Evolutionary conservation across 2,888 invertebrate genomes (phyloP).

Genomic region (Willowsia nigromaculata): DNA sequence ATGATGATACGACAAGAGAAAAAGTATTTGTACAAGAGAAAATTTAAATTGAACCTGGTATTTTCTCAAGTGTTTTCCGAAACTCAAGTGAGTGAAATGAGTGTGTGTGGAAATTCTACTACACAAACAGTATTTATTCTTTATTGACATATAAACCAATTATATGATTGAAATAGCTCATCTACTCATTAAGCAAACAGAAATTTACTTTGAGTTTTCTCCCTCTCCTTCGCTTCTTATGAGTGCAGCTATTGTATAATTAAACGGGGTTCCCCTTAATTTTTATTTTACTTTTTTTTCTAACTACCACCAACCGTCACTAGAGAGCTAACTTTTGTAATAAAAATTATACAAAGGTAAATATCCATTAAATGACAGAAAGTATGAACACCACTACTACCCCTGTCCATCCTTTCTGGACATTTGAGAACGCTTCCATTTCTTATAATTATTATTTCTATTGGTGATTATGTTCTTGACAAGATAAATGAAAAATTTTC

Average conservation of each 20-base stretch:
- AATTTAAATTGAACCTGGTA: conserved; percentile 64
- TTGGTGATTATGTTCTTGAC: conserved; percentile 25
- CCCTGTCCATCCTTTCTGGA: background rate
- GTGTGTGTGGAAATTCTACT: conserved; percentile 7
- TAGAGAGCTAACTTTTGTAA: background rate
- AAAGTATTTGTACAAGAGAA: conserved; percentile 41
- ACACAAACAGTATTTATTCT: conserved; percentile 53
- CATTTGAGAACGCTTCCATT: background rate
- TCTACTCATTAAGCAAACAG: conserved; percentile 71
- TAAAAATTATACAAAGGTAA: background rate
- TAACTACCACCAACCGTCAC: background rate
- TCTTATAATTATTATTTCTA: background rate
- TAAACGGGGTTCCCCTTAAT: conserved; percentile 56
- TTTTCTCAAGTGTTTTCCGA: conserved; percentile 33
- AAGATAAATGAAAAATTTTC: conserved; percentile 54
- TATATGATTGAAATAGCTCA: conserved; percentile 68
- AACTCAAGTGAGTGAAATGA: conserved; percentile 37
- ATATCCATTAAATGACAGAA: background rate
- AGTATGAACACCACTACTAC: background rate
- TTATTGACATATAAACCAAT: conserved; percentile 68
- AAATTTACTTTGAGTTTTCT: conserved; percentile 58
- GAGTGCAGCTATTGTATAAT: conserved; percentile 53
- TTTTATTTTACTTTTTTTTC: conserved; percentile 31
- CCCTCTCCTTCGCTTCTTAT: background rate
- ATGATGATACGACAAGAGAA: conserved; percentile 16